A percentile compares a stretch with the other conserved stretches of the same genome.
Evolutionary conservation across 1,140 invertebrate genomes (phyloP).

Genomic region (Akabosia matsudoensis): DNA sequence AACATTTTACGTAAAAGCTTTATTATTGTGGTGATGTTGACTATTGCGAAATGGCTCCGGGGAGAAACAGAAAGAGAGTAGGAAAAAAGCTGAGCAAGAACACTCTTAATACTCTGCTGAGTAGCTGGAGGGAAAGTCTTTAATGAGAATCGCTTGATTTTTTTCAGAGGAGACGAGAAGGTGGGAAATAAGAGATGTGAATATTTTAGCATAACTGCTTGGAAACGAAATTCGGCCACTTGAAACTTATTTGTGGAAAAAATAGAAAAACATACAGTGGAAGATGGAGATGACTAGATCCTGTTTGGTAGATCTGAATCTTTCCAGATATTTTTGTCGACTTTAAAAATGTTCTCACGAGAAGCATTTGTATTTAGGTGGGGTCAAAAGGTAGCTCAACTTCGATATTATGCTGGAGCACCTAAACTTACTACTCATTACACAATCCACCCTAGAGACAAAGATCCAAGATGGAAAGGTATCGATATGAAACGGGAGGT

Average conservation of each 20-base stretch:
- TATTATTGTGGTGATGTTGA: slow-evolving; percentile 3
- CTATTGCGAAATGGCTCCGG: background rate
- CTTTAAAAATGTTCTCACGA: too few species aligned
- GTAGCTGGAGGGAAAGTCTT: background rate
- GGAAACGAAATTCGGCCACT: too few species aligned
- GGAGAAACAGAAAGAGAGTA: background rate
- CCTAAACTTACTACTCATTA: slow-evolving; percentile 97
- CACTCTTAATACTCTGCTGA: background rate
- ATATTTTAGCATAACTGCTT: too few species aligned
- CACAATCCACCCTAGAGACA: slow-evolving; percentile 83
- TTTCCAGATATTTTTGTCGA: too few species aligned
- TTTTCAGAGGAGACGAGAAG: background rate
- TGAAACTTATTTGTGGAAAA: too few species aligned
- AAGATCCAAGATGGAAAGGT: slow-evolving; percentile 95
- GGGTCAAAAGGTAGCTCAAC: too few species aligned
- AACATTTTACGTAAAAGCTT: background rate
- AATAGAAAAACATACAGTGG: too few species aligned
- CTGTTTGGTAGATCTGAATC: too few species aligned
- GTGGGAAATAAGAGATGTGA: background rate
- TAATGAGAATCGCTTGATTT: slow-evolving; percentile 11
- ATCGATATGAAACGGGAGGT: slow-evolving; percentile 88
- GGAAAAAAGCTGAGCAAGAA: background rate
- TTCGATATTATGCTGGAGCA: too few species aligned
- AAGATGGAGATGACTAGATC: too few species aligned
- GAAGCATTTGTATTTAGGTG: too few species aligned